Base-by-base conservation (phyloP, 1,140 invertebrate species). In the Thaumatotibia leucotreta region DNA sequence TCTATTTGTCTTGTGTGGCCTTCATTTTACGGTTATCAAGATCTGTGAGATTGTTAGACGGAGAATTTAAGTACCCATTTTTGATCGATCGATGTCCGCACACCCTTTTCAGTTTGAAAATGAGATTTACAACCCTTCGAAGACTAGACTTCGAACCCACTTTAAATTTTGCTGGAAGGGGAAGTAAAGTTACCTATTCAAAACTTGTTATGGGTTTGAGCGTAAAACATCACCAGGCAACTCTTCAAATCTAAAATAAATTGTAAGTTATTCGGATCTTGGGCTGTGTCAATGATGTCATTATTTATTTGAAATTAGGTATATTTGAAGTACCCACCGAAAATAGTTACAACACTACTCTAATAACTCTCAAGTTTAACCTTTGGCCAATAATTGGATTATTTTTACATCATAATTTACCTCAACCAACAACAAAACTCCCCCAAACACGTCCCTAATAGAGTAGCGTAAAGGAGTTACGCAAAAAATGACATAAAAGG, bases 1-100 rank as follows among this genome's bases (percentile, higher is more conserved):
- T 84, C 75, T 80, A 72, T 84, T 83, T 85, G 73, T 78, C 79
- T 82, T 83, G 80, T 84, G 79, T 83, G 79, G 83, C 79, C 83
- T 79, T 82, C 69, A 76, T 86, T 88, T 82, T 75, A 88, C 79
- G 81, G 77, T 77, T 63, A 78, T 79, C 72, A 61, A 64, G 64
- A 32, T 64, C 74, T 73, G 76, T 79, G 78, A 83, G 81, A 83
- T 80, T 68, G 67, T 71, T 75, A 58, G 69, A 24, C 49, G 68
- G 66, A 68, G 11, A n/a, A 58, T 58, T n/a, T 27, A 45, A 45
- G n/a, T 20, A 45, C 39, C 39, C 39, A 31, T 27, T 58, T 27
- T 58, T 58, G 52, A 58, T 58, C 24, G 52, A 58, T 58, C 24
- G 24, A 58, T 17, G 39, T 45, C 17, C 20, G 20, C 39, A 17